Evolutionary conservation across 2,797 vertebrate genomes (phyloP), one percentile per base, ranked within the genome.

Genomic region (Sebastiscus tertius): DNA sequence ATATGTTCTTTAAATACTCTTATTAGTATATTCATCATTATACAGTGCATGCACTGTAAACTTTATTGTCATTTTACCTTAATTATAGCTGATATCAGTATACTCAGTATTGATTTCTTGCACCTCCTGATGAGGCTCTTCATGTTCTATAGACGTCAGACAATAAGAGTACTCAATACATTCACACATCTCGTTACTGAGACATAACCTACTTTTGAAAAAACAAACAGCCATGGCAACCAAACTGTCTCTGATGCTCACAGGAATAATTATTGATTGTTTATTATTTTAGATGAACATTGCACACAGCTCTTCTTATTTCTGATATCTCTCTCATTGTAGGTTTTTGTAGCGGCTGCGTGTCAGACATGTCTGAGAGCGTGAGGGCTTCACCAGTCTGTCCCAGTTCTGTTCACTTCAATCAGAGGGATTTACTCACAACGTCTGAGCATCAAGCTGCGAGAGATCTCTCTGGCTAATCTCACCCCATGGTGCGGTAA

Each of bases 371-470:
- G 83, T 88, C 27, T 64, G 72, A 75, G 76, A 18, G 56, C 16
- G 6, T 58, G 68, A 80, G 55, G 86, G 80, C 78, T 68, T 33
- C 70, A 26, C 63, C 8, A 70, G 86, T 89, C 85, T 93, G 94
- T 79, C 92, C 94, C 89, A 95, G 84, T 94, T 95, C 92, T 95
- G 94, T 94, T 95, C 91, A 93, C 69, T 92, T 93, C 82, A 95
- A 94, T 95, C 93, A 94, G 83, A 87, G 83, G 91, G 94, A 94
- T 94, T 95, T 94, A 91, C 72, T 91, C 71, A 58, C 74, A 79
- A 34, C 66, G 90, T 92, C 94, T 93, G 88, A 94, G 90, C 88
- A 87, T 89, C 84, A 82, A 84, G 90, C 90, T 85, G 80, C 72
- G 52, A 55, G 72, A 91, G 75, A 83, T 88, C 87, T 87, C 62